Base-by-base conservation (phyloP, 2,113 vertebrate species). In the Dicentrarchus labrax region DNA sequence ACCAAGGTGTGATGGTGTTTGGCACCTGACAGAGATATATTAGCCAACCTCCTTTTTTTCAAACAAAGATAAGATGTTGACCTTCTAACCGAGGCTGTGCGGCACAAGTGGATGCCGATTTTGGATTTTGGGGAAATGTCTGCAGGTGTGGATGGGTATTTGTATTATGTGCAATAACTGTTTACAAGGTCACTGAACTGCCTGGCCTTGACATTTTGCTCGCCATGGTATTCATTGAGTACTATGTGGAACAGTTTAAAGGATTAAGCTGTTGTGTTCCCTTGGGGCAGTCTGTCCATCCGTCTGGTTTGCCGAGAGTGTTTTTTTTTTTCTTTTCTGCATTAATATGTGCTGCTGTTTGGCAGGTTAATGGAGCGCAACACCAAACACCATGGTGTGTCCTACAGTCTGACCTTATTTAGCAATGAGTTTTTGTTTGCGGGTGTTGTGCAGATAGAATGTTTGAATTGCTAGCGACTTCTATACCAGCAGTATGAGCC, bases 21-120 rank as follows among this genome's bases (percentile, higher is more conserved):
- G 92, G 80, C 89, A 91, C 73, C 87, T 94, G 92, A 94, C 92
- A 93, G 88, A 94, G 93, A 94, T 90, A 92, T 92, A 94, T 93
- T 85, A 82, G 66, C 70, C 87, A 64, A 39, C 70, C 68, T 76
- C 70, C 48, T 30, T 78, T 84, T 85, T 77, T 88, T 51, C 79
- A 88, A 91, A 89, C 76, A 87, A 71, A 88, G 94, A 94, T 94
- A 92, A 91, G 88, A 88, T 51, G 53, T 85, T 92, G 91, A 94
- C 93, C 92, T 93, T 91, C 85, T 87, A 87, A 68, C 43, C 66
- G 60, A 70, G 36, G 45, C 10, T 82, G 82, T 67, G 53, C 54
- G 16, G 48, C 66, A 82, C 78, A 82, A 86, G 75, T 82, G 80
- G 61, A 72, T 68, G 68, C 80, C 77, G 86, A 8, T 86, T 92